Evolutionary conservation across 2,888 invertebrate species (phyloP), one percentile per base, ranked within the genome.

Genomic region (Drosophila fungiperda): DNA sequence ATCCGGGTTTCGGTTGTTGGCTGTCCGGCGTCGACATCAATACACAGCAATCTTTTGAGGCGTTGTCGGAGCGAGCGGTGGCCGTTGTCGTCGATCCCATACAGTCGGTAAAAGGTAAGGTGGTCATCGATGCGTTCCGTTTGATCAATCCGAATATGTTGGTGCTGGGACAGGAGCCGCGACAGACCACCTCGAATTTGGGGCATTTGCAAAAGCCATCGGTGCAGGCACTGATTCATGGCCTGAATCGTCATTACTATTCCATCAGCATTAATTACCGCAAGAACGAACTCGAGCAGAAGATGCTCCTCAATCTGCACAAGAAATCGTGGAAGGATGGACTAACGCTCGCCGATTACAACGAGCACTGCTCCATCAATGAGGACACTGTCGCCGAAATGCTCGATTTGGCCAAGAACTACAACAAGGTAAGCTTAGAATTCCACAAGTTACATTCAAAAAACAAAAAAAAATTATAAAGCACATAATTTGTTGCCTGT

Each of bases 1-100:
- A 99, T 96, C 99, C 99, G 85, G 99, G 99, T 40, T 99, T 99
- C 94, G 99, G 99, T 49, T 99, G 99, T 93, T 99, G 99, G 99
- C 94, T 99, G 74, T 99, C 99, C 15, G 99, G 98, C 50, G 99
- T 99, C 15, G 99, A 99, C 93, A 99, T 99, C 85, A 99, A 99
- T 92, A 99, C 99, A 5, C 99, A 99, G 93, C 99, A 99, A 93
- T 99, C 99, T 67, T 99, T 99, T 93, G 99, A 99, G 93, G 99
- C 99, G 0, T 94, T 99, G 8, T 99, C 99, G 35, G 99, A 99
- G 92, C 94, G 99, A 91, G 99, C 99, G 33, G 99, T 99, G 0
- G 99, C 99, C 74, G 99, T 99, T 49, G 99, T 99, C 2, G 99
- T 99, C 35, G 99, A 99, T 94, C 99, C 99, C 15, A 99, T 99